A percentile compares a stretch with the other conserved stretches of the same genome.
Evolutionary conservation across 1,140 invertebrate genomes (phyloP).

Genomic region (Maniola jurtina): DNA sequence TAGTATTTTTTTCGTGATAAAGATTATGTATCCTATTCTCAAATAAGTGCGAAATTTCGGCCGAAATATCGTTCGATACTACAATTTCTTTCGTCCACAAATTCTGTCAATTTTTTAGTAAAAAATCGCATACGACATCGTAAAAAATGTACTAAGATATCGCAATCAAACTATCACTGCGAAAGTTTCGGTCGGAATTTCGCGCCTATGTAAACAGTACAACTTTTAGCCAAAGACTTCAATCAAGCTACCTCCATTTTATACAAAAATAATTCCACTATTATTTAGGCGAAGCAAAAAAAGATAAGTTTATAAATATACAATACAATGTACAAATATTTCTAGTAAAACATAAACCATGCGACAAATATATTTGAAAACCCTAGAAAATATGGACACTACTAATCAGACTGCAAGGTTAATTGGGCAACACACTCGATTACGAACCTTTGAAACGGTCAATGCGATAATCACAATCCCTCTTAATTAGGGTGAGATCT

Average conservation of each 20-base stretch:
- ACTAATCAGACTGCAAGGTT: neutral
- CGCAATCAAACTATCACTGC: neutral
- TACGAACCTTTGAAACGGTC: too few relatives aligned
- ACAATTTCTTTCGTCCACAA: too few relatives aligned
- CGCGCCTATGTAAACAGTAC: neutral
- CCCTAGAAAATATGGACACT: neutral
- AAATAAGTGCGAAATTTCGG: neutral
- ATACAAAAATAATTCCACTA: constrained; percentile 12
- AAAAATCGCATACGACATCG: neutral
- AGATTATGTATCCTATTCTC: neutral
- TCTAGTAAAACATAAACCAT: constrained; percentile 3
- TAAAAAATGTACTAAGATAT: too few relatives aligned
- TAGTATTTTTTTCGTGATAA: neutral
- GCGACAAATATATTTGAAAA: neutral
- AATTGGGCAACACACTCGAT: neutral
- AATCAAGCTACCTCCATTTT: constrained; percentile 8
- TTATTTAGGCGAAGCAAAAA: constrained; percentile 14
- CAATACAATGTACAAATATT: constrained; percentile 10
- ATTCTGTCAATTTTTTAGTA: too few relatives aligned
- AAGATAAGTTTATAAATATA: constrained; percentile 4
- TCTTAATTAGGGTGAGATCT: too few relatives aligned
- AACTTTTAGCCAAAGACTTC: constrained; percentile 1
- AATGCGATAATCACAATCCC: too few relatives aligned
- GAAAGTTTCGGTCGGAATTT: neutral
- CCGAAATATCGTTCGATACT: neutral